Evolutionary conservation across 2,797 vertebrate species (phyloP), one percentile per base, ranked within the genome.

Genomic region (Xenentodon cancila): DNA sequence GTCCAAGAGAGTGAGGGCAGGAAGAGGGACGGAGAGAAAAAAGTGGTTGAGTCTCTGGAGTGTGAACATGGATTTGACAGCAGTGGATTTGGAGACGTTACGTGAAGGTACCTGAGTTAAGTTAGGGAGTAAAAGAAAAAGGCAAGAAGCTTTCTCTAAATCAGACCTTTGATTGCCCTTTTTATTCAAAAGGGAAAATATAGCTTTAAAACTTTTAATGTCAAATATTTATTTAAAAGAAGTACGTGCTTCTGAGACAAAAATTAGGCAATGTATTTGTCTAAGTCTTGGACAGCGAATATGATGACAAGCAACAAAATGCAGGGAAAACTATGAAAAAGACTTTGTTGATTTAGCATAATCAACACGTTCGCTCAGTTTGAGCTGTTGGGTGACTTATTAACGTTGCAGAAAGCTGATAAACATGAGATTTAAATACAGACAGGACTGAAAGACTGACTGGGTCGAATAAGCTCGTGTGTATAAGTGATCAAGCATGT

Each of bases 101-200:
- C 8, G n/a, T 25, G 9, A 46, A 67, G 74, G 73, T 85, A 82
- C 19, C 60, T 84, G 46, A 63, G 11, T 47, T 51, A 21, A 25
- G 53, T 20, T 1, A 9, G 9, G 12, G 32, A 69, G 7, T 15
- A 19, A 32, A 21, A 21, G 21, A 22, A 13, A 22, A 13, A 53
- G 32, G 19, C 51, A 32, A 43, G 16, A 17, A 2, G 34, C 30
- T 9, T 57, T 51, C 44, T 9, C 37, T 13, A 4, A 15, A 15
- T 40, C 12, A 5, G 16, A 40, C 37, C 16, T 40, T 40, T 15
- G 1, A 62, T 47, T 40, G 53, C 4, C 16, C 1, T 5, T 57
- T 65, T 60, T 16, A 40, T 9, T 18, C 3, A 40, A 40, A 13
- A 4, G 37, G 30, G 5, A 4, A 3, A 25, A 25, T 25, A 5